These are phyloP conservation scores for Mechanitis mazaeus DNA, from an alignment of 2,888 invertebrate species.

Conservation along the genomic window DNA sequence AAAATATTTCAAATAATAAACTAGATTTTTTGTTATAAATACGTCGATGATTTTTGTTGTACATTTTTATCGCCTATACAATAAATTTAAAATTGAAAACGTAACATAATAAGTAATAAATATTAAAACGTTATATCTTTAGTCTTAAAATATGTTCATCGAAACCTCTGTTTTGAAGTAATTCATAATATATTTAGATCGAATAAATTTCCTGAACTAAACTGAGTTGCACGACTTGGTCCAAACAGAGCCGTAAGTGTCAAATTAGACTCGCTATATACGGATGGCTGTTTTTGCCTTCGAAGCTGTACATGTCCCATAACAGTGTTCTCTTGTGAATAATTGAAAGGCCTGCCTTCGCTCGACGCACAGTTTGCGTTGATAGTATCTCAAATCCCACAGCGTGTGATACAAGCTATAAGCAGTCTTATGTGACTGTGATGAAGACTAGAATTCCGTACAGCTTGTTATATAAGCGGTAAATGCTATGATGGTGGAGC, in stretches of 20 bases:
- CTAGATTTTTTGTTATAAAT: too few species aligned
- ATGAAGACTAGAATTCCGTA: slow-evolving; percentile 21
- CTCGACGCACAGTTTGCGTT: slow-evolving; percentile 44
- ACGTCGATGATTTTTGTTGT: too few species aligned
- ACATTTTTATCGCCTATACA: too few species aligned
- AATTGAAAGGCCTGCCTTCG: slow-evolving; percentile 54
- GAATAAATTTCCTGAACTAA: too few species aligned
- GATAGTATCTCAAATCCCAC: slow-evolving; percentile 41
- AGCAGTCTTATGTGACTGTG: background rate
- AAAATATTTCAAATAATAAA: too few species aligned
- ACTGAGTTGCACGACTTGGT: too few species aligned
- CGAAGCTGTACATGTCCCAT: slow-evolving; percentile 36
- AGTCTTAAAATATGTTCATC: too few species aligned
- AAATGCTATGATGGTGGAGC: slow-evolving; percentile 36
- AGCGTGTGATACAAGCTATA: background rate
- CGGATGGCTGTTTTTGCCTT: slow-evolving; percentile 20
- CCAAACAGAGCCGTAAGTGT: slow-evolving; percentile 9
- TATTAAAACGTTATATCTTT: too few species aligned
- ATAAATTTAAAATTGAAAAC: too few species aligned
- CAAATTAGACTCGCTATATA: slow-evolving; percentile 17
- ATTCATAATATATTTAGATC: too few species aligned
- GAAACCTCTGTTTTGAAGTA: too few species aligned
- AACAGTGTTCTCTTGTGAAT: slow-evolving; percentile 53
- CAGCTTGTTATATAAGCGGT: slow-evolving; percentile 13
- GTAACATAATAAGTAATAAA: too few species aligned